Evolutionary conservation across 2,888 invertebrate species (phyloP).

Genomic region (Anorthoa munda): DNA sequence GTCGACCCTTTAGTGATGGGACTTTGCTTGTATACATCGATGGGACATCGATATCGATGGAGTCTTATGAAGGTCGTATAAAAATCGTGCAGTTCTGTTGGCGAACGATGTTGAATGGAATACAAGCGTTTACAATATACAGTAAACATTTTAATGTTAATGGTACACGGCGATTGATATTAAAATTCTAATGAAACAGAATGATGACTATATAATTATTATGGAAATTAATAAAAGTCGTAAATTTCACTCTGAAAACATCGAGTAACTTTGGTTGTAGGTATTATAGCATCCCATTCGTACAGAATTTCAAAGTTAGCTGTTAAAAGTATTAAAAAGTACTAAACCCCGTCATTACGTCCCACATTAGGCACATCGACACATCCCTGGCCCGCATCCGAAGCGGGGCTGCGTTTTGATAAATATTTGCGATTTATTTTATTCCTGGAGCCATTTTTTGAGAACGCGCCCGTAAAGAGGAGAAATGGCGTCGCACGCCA

Average conservation of each 20-base stretch:
- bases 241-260: conserved; percentile 1
- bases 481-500: conserved; percentile 80
- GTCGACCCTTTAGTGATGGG: conserved; percentile 75
- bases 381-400: conserved; percentile 74
- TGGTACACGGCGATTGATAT: neutral
- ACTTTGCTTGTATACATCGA: conserved; percentile 24
- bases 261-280: neutral
- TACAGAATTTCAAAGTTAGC: conserved; percentile 1
- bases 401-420: conserved; percentile 82
- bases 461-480: conserved; percentile 82
- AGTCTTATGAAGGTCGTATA: neutral
- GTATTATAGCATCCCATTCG: neutral
- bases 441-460: conserved; percentile 85
- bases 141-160: neutral
- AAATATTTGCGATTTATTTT: conserved; percentile 89
- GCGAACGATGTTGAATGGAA: neutral
- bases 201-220: neutral
- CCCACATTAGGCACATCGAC: conserved; percentile 55
- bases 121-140: neutral
- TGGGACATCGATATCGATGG: conserved; percentile 54
- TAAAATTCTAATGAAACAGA: neutral
- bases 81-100: neutral
- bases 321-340: conserved; percentile 36
- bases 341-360: conserved; percentile 38
- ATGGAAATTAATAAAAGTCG: neutral